Percentiles rank a stretch among this genome's conserved stretches.
phyloP scores from a whole-genome alignment of 2,113 vertebrate genomes.

The Acanthochromis polyacanthus region DNA sequence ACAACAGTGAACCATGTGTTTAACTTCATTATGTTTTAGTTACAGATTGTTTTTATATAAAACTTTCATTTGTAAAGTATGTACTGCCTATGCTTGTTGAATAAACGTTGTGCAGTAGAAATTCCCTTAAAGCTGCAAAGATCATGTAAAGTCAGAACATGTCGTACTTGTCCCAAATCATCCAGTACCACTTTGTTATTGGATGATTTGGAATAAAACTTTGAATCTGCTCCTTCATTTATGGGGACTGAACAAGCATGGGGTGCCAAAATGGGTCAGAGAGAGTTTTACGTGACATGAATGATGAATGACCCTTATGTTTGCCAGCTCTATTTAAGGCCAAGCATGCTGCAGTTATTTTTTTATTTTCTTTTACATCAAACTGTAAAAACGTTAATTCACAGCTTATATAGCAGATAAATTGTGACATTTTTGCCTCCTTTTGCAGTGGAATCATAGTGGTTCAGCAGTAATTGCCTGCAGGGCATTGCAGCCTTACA shows the following conservation, averaged over 20 bases:
- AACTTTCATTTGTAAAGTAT: no score
- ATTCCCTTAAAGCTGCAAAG: no score
- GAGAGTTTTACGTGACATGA: rapidly evolving
- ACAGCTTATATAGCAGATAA: not conserved
- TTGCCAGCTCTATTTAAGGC: no score
- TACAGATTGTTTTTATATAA: no score
- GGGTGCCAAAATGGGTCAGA: not conserved
- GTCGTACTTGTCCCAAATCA: not conserved
- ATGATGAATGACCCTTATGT: no score
- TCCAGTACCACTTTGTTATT: not conserved
- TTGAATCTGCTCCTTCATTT: not conserved
- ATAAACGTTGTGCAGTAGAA: no score
- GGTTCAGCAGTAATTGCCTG: constrained; percentile 34
- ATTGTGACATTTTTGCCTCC: not conserved
- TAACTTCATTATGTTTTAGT: no score
- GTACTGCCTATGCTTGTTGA: no score
- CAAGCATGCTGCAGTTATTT: no score
- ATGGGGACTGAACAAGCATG: not conserved
- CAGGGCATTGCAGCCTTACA: constrained; percentile 15
- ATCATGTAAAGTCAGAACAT: not conserved
- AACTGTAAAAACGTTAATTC: no score
- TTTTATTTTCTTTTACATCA: no score
- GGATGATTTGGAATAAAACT: not conserved
- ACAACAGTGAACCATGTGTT: no score
- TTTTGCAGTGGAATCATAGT: constrained; percentile 34